Evolutionary conservation across 2,797 vertebrate species (phyloP).

Genomic region (Oryzias dopingdopingensis): DNA sequence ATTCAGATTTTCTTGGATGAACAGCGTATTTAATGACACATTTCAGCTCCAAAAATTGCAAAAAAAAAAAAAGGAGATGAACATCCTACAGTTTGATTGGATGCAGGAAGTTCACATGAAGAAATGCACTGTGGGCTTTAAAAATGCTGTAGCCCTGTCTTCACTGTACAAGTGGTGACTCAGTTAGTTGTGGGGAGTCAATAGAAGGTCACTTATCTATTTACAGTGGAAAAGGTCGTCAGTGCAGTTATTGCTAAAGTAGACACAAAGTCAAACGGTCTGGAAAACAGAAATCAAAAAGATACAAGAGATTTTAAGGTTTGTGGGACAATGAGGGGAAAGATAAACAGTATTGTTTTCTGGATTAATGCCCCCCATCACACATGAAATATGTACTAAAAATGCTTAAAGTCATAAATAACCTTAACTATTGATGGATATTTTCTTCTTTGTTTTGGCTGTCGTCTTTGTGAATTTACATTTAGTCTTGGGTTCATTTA

Average conservation of each 20-base stretch:
- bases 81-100: no score
- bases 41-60: no score
- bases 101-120: background rate
- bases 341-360: no score
- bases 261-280: background rate
- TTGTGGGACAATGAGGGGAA: background rate
- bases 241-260: background rate
- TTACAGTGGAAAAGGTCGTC: slow-evolving; percentile 39
- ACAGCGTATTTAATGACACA: no score
- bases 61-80: background rate
- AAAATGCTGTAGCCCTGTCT: slow-evolving; percentile 25
- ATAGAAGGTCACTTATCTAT: slow-evolving; percentile 44
- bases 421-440: slow-evolving; percentile 31
- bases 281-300: slow-evolving; percentile 8
- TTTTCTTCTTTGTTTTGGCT: slow-evolving; percentile 15
- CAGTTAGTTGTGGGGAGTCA: slow-evolving; percentile 30
- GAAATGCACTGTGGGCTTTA: background rate
- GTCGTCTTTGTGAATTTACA: slow-evolving; percentile 25
- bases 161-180: slow-evolving; percentile 8
- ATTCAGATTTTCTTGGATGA: no score
- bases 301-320: background rate
- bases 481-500: slow-evolving; percentile 7
- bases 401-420: slow-evolving; percentile 13
- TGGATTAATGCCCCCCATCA: no score
- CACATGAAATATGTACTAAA: background rate